Evolutionary conservation across 2,888 invertebrate species (phyloP), one percentile per base, ranked within the genome.

Genomic region (Ennomos erosarius): DNA sequence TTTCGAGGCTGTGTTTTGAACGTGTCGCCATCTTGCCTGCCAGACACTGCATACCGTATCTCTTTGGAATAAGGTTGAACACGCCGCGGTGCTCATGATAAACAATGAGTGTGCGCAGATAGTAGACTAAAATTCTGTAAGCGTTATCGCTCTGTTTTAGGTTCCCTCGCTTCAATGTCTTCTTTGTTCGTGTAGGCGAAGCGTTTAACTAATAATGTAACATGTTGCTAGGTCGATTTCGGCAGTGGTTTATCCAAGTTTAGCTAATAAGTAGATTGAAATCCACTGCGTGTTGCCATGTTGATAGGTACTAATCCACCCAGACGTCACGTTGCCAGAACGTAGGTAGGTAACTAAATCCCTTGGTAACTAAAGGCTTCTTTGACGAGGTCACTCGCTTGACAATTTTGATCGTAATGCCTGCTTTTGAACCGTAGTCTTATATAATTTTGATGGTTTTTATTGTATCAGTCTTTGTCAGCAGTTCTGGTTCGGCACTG

Each of bases 1-100:
- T 76, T 80, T 75, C 73, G 74, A 75, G 76, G 69, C 73, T 70
- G 75, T 78, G 77, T 83, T 82, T 79, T 80, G 81, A 79, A 74
- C 72, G 75, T 26, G 26, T 55, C 65, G 64, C 64, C 65, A 64
- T 64, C 59, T 68, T 58, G 64, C 59, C 58, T 62, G 59, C 51
- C 60, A 52, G 62, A 60, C 60, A 68, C 70, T 62, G 66, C 66
- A 68, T 62, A 60, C 67, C 69, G 69, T 75, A 70, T 69, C 39
- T 48, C 55, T n/a, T 47, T 11, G 49, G 4, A 6, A 42, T 69
- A 74, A 70, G 68, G 70, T 69, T 59, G 63, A 67, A 54, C 69
- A 65, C 73, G 40, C 58, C 59, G 44, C 40, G 43, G 9, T 10
- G 8, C 43, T 35, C 46, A 59, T 59, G 60, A 59, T 62, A 61